These are phyloP conservation scores for Kuschelorhynchus macadamiae DNA, from an alignment of 2,888 invertebrate species.

Conservation along the genomic window DNA sequence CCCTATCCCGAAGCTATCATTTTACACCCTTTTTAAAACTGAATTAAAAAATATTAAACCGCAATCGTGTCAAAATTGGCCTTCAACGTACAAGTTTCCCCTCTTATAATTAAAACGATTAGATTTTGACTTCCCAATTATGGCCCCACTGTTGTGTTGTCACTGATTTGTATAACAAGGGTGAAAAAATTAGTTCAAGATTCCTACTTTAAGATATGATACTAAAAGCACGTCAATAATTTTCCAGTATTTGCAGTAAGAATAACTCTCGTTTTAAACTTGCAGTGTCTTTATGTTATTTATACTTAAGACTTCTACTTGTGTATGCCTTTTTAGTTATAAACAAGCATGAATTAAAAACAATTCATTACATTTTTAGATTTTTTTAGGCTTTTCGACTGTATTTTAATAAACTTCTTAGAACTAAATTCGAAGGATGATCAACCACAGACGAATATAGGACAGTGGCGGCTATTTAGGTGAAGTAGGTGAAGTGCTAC, in stretches of 20 bases:
- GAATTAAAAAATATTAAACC: slow-evolving; percentile 42
- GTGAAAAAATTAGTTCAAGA: slow-evolving; percentile 30
- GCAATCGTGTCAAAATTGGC: slow-evolving; percentile 26
- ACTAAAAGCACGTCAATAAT: slow-evolving; percentile 6
- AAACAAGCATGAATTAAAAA: too few species aligned
- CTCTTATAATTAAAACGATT: slow-evolving; percentile 45
- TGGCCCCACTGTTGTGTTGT: slow-evolving; percentile 28
- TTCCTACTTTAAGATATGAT: slow-evolving; percentile 6
- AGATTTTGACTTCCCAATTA: slow-evolving; percentile 47
- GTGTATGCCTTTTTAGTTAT: too few species aligned
- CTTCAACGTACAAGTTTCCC: slow-evolving; percentile 28
- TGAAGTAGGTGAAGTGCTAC: too few species aligned
- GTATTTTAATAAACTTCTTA: too few species aligned
- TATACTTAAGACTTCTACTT: too few species aligned
- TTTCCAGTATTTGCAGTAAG: neutral
- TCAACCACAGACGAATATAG: too few species aligned
- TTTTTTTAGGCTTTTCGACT: too few species aligned
- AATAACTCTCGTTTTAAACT: too few species aligned
- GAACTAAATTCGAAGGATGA: too few species aligned
- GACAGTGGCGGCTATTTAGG: too few species aligned
- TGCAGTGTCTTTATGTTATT: too few species aligned
- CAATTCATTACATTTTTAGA: too few species aligned
- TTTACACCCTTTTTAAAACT: slow-evolving; percentile 32
- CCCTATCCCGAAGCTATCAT: slow-evolving; percentile 16
- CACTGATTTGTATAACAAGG: slow-evolving; percentile 34